phyloP scores from a whole-genome alignment of 2,888 invertebrate genomes.

The Drosophila koepferae region DNA sequence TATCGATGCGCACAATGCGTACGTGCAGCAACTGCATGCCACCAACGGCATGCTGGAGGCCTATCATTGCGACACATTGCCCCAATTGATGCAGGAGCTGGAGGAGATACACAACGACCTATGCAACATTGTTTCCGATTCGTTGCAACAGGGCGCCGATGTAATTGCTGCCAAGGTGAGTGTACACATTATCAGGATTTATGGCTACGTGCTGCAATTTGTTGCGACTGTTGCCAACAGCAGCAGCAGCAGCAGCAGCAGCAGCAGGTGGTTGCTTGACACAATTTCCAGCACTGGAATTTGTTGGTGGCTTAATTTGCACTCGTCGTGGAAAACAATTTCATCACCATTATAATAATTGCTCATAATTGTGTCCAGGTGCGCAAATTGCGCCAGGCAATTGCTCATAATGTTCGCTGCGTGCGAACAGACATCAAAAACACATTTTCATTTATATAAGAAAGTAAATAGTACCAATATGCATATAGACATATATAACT shows the following conservation, averaged over 20 bases:
- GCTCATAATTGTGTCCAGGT: slow-evolving; percentile 52
- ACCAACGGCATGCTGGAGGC: slow-evolving; percentile 97
- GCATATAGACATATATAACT: neutral
- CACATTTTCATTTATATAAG: slow-evolving; percentile 37
- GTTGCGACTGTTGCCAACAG: slow-evolving; percentile 30
- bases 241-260: slow-evolving; percentile 8
- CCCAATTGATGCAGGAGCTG: slow-evolving; percentile 94
- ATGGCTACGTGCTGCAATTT: slow-evolving; percentile 62
- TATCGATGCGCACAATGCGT: slow-evolving; percentile 96
- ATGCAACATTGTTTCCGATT: slow-evolving; percentile 94
- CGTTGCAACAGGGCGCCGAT: slow-evolving; percentile 94
- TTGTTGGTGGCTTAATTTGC: slow-evolving; percentile 38
- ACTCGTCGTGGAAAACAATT: slow-evolving; percentile 26
- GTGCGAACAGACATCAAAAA: slow-evolving; percentile 47
- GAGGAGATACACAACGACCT: slow-evolving; percentile 97
- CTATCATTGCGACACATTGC: slow-evolving; percentile 94
- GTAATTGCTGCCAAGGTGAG: slow-evolving; percentile 93
- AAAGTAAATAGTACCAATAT: slow-evolving; percentile 2
- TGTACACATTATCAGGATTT: slow-evolving; percentile 79
- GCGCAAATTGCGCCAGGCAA: slow-evolving; percentile 66
- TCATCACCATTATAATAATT: slow-evolving; percentile 73
- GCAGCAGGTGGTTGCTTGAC: slow-evolving; percentile 45
- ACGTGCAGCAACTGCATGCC: slow-evolving; percentile 95
- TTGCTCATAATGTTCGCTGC: slow-evolving; percentile 60
- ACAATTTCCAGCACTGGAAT: slow-evolving; percentile 20